Percentiles rank a stretch among this genome's conserved stretches.
These are phyloP conservation scores for Tanypteryx hageni DNA, from an alignment of 2,888 invertebrate species.

Conservation along the genomic window DNA sequence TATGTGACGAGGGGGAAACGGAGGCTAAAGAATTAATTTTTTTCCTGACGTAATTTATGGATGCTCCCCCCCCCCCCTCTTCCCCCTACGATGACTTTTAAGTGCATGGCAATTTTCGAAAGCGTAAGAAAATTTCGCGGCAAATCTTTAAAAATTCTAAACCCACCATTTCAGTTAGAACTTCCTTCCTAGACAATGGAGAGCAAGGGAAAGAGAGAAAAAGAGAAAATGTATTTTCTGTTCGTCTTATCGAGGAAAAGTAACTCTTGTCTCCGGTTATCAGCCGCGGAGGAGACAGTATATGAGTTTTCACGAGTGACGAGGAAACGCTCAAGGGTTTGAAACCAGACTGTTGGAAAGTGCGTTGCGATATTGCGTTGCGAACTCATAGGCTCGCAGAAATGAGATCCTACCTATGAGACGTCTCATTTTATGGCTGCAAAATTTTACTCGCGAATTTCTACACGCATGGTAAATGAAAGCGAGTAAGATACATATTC, in stretches of 20 bases:
- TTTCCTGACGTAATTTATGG: too few species aligned
- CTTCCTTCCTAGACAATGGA: not conserved
- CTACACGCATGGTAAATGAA: too few species aligned
- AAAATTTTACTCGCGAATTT: too few species aligned
- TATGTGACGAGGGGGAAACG: too few species aligned
- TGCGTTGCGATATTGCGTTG: not conserved
- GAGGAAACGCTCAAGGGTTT: not conserved
- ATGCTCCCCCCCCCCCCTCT: too few species aligned
- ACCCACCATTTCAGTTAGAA: too few species aligned
- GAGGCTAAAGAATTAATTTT: too few species aligned
- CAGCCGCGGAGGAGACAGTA: not conserved
- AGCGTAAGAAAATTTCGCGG: too few species aligned
- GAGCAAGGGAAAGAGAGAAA: not conserved
- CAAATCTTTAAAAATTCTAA: too few species aligned
- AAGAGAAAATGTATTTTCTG: not conserved
- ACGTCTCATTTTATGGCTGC: not conserved
- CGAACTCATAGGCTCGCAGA: not conserved
- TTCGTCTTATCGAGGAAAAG: not conserved
- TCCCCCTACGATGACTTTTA: too few species aligned
- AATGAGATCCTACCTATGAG: not conserved
- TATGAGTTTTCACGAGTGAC: conserved; percentile 17
- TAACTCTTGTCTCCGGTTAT: not conserved
- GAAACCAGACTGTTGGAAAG: not conserved
- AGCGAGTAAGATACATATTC: too few species aligned
- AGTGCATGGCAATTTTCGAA: too few species aligned